phyloP scores from a whole-genome alignment of 2,888 invertebrate genomes.

The Lissocephala sabroskyi region DNA sequence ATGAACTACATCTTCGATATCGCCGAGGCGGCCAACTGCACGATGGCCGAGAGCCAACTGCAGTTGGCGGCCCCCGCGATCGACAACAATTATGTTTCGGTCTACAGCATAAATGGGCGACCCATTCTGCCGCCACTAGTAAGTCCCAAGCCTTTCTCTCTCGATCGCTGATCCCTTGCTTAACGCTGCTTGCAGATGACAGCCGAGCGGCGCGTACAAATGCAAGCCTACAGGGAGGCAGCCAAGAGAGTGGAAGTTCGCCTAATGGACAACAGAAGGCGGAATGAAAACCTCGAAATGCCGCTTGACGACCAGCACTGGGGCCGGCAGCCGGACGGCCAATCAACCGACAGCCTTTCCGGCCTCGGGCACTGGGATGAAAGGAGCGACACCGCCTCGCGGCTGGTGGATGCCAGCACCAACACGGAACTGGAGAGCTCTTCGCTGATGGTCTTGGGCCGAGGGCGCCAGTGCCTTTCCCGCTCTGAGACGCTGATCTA shows the following conservation, averaged over 20 bases:
- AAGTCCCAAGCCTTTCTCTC: slow-evolving; percentile 4
- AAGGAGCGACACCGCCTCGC: neutral
- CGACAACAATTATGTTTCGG: slow-evolving; percentile 14
- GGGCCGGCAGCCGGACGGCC: too few species aligned
- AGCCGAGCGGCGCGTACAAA: slow-evolving; percentile 28
- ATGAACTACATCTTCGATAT: slow-evolving; percentile 34
- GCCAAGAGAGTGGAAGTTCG: slow-evolving; percentile 25
- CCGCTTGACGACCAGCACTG: too few species aligned
- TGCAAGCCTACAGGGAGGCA: slow-evolving; percentile 24
- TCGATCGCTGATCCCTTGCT: neutral
- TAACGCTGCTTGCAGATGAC: slow-evolving; percentile 34
- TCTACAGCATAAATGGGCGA: slow-evolving; percentile 23
- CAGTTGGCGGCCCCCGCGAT: neutral
- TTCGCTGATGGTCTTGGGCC: slow-evolving; percentile 20
- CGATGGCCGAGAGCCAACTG: neutral
- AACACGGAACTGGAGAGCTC: slow-evolving; percentile 14
- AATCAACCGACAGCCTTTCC: neutral
- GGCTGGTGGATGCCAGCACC: slow-evolving; percentile 26
- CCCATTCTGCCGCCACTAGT: slow-evolving; percentile 41
- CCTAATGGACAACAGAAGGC: too few species aligned
- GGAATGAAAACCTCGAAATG: too few species aligned
- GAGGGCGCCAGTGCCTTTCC: slow-evolving; percentile 25
- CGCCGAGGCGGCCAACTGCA: slow-evolving; percentile 12
- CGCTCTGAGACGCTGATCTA: slow-evolving; percentile 36
- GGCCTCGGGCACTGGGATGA: neutral